Evolutionary conservation across 2,888 invertebrate genomes (phyloP), one percentile per base, ranked within the genome.

Genomic region (Oscheius sp.): DNA sequence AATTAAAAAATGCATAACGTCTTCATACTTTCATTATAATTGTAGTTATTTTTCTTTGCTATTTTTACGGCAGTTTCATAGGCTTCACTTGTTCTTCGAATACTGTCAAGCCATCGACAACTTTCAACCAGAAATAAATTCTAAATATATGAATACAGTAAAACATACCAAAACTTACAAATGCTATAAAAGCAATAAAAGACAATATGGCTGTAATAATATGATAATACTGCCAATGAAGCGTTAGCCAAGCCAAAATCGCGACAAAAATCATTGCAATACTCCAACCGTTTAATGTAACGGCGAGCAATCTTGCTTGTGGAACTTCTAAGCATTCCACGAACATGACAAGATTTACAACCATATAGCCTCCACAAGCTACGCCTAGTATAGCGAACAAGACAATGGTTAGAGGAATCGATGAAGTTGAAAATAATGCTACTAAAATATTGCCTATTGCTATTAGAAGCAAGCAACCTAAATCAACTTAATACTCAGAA

Each of bases 241-340:
- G 41, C 2, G 77, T 64, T 0, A 33, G 12, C n/a, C 41, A 77
- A 12, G 74, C 76, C 0, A 71, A 33, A 2, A 68, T 1, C 1
- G 71, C 72, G 0, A 68, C 70, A 0, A 44, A 38, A 1, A 78
- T 68, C 82, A 84, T 80, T 5, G 82, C 78, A 8, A 82, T 24
- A 24, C 83, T 82, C 83, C 83, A 84, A 3, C 83, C 84, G 57
- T 84, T 84, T 9, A 82, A 56, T 8, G 80, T 79, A 14, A 81
- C 84, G 22, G 75, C 82, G 12, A 84, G 66, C 5, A 84, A 73
- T 6, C 84, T 75, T 9, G 81, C 75, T 6, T 51, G 49, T 6
- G 79, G 72, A 1, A 71, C 24, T 33, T 80, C 75, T 38, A 85
- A 63, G 2, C 78, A 72, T 70, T 84, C 84, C 1, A 84, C 74